phyloP scores from a whole-genome alignment of 2,113 vertebrate species.

The Theristicus caerulescens region DNA sequence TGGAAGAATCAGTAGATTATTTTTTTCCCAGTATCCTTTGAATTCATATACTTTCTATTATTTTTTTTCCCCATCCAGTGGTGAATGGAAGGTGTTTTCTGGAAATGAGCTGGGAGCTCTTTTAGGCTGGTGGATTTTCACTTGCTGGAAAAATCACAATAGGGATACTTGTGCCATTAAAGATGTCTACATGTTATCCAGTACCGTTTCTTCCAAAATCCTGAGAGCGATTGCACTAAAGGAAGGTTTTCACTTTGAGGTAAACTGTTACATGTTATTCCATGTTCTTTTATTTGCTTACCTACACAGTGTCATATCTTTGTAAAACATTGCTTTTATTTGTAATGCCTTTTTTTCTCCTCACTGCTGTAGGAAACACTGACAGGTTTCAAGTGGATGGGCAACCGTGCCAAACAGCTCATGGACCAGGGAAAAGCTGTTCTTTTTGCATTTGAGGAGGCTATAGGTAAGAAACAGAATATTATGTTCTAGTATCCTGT shows the following conservation, averaged over 20 bases:
- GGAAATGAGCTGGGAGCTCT: constrained; percentile 94
- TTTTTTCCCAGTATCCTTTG: not conserved
- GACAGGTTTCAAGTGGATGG: constrained; percentile 99
- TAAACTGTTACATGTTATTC: constrained; percentile 24
- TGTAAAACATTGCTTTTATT: not conserved
- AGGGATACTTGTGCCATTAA: constrained; percentile 75
- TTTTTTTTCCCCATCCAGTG: constrained; percentile 66
- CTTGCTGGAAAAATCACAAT: constrained; percentile 88
- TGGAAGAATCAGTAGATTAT: not conserved
- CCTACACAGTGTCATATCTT: not conserved
- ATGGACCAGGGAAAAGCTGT: constrained; percentile 89
- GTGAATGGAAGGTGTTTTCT: constrained; percentile 92
- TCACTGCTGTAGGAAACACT: constrained; percentile 85
- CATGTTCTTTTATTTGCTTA: not conserved
- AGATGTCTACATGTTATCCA: constrained; percentile 92
- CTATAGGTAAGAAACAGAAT: constrained; percentile 84
- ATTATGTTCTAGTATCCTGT: not conserved
- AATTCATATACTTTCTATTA: not conserved
- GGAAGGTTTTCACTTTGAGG: constrained; percentile 98
- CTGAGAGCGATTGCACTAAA: constrained; percentile 92
- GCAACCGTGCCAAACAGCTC: constrained; percentile 90
- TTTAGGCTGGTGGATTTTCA: constrained; percentile 96
- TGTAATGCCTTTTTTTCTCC: not conserved
- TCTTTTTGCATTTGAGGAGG: constrained; percentile 97
- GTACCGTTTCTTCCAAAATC: constrained; percentile 98